Conservation (phyloP, 2,797 vertebrate species). For the Helostoma temminkii region DNA sequence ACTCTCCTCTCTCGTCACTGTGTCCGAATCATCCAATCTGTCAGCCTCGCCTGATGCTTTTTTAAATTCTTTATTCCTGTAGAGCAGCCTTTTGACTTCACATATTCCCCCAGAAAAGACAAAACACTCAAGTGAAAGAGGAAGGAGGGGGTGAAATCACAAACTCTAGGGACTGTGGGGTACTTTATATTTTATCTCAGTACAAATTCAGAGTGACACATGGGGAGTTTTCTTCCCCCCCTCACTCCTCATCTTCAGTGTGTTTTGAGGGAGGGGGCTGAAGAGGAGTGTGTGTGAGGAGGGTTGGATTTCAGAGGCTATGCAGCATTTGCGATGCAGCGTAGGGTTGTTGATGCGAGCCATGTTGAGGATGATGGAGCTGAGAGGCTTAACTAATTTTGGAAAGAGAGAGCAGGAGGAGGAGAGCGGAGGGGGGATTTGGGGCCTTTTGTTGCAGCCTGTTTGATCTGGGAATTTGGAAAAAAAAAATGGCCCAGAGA, state of each 20-base stretch:
- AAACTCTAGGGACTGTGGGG: constrained; percentile 61
- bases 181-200: constrained; percentile 64
- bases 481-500: constrained; percentile 76
- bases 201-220: constrained; percentile 79
- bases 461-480: constrained; percentile 84
- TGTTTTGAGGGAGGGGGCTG: constrained; percentile 33
- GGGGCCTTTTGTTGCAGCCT: constrained; percentile 81
- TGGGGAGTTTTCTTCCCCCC: constrained; percentile 34
- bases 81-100: constrained; percentile 37
- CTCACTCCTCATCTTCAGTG: constrained; percentile 12
- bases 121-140: constrained; percentile 44
- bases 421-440: constrained; percentile 80
- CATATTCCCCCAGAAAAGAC: constrained; percentile 48
- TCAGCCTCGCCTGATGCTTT: constrained; percentile 49
- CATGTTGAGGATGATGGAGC: constrained; percentile 84
- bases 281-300: constrained; percentile 16
- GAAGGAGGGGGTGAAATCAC: constrained; percentile 18
- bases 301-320: constrained; percentile 71
- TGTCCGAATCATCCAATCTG: constrained; percentile 57
- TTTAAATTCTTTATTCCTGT: constrained; percentile 26
- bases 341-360: constrained; percentile 79
- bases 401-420: constrained; percentile 79
- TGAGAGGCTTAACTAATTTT: constrained; percentile 89
- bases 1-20: constrained; percentile 47
- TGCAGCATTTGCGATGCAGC: constrained; percentile 58